phyloP scores from a whole-genome alignment of 2,113 vertebrate genomes.

The Elaphurus davidianus region DNA sequence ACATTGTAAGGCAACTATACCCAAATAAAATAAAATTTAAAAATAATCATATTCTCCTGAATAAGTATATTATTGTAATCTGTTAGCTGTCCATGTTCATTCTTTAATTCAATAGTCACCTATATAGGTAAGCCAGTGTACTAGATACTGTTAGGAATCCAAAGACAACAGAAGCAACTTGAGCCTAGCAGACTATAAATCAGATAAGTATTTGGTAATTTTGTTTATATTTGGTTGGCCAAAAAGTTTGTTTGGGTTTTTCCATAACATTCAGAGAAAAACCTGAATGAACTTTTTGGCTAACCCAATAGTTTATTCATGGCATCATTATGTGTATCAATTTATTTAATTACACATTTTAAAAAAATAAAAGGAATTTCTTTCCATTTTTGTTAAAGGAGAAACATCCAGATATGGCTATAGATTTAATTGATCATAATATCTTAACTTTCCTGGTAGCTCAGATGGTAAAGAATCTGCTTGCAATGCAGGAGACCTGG shows the following conservation, averaged over 20 bases:
- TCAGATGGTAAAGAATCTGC: background rate
- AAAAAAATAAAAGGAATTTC: background rate
- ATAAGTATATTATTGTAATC: background rate
- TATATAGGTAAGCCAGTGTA: background rate
- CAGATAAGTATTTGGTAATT: background rate
- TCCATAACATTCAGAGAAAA: background rate
- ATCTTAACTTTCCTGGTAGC: background rate
- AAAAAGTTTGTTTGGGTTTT: background rate
- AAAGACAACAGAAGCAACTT: background rate
- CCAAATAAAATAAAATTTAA: background rate
- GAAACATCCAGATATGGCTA: background rate
- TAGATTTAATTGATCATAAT: background rate
- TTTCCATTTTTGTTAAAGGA: background rate
- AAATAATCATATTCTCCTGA: background rate
- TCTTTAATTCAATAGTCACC: background rate
- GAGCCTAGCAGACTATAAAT: background rate
- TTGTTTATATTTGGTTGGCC: background rate
- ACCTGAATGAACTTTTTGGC: background rate
- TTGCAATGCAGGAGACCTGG: background rate
- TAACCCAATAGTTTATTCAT: background rate
- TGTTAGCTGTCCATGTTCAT: background rate
- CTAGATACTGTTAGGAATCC: background rate
- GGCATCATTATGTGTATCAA: background rate
- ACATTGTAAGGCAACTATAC: background rate
- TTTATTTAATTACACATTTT: background rate